Conservation (phyloP, 2,888 invertebrate genomes). For the Cephalotes varians region DNA sequence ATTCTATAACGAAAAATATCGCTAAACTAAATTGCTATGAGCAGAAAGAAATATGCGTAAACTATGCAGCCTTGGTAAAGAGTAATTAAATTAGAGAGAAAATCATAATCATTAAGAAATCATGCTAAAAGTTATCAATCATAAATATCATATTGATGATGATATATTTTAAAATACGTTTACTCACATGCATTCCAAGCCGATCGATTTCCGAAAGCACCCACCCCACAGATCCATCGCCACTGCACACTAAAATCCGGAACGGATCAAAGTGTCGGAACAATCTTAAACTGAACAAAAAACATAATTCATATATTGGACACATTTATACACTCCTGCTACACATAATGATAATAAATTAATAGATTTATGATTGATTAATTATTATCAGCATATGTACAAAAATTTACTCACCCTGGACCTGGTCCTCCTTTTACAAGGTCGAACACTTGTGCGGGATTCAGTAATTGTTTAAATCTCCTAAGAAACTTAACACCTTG, state of each 20-base stretch:
- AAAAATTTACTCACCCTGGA: slow-evolving; percentile 89
- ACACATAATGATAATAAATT: neutral
- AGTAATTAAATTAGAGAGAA: slow-evolving; percentile 49
- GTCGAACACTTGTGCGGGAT: slow-evolving; percentile 99
- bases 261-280: slow-evolving; percentile 98
- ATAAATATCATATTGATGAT: too few species aligned
- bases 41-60: slow-evolving; percentile 20
- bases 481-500: slow-evolving; percentile 98
- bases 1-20: slow-evolving; percentile 15
- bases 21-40: neutral
- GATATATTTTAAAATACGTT: slow-evolving; percentile 40
- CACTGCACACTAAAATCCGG: slow-evolving; percentile 98
- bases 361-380: neutral
- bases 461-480: slow-evolving; percentile 97
- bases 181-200: slow-evolving; percentile 96
- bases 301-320: neutral
- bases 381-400: neutral
- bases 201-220: slow-evolving; percentile 98
- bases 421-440: slow-evolving; percentile 94
- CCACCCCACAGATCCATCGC: slow-evolving; percentile 99
- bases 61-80: slow-evolving; percentile 41
- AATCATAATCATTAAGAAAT: slow-evolving; percentile 26
- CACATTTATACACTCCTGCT: neutral
- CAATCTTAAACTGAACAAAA: slow-evolving; percentile 89
- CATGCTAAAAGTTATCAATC: slow-evolving; percentile 9